Percentiles rank a stretch among this genome's conserved stretches.
Conservation (phyloP, 2,797 vertebrate genomes). For the Orestias chungarensis region DNA sequence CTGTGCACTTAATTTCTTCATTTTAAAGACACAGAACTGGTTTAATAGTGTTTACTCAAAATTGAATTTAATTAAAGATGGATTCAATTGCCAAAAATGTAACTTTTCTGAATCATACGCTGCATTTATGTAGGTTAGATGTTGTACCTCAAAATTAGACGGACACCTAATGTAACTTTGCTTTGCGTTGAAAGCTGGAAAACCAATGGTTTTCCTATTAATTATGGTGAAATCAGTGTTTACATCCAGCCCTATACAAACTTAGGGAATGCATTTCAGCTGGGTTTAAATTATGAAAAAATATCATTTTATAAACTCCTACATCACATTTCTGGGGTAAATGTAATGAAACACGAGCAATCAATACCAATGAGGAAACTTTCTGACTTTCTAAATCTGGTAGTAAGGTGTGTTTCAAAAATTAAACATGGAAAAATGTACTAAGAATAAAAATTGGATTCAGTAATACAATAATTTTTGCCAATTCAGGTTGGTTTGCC, state of each 20-base stretch:
- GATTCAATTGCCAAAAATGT: background rate
- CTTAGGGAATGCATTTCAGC: background rate
- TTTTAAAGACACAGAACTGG: background rate
- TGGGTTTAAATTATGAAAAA: background rate
- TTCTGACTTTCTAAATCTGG: background rate
- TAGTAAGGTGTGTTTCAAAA: background rate
- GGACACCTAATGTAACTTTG: no score
- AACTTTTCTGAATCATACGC: background rate
- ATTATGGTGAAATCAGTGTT: background rate
- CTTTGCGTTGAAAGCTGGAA: no score
- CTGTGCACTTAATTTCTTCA: background rate
- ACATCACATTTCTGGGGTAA: background rate
- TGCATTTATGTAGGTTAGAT: no score
- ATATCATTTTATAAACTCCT: background rate
- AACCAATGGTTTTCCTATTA: no score
- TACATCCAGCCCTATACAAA: background rate
- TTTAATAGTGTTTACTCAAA: background rate
- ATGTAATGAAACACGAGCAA: no score
- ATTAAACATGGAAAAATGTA: background rate
- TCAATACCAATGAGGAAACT: background rate
- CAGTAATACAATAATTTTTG: no score
- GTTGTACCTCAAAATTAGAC: no score
- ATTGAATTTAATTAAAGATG: background rate
- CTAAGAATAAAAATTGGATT: no score
- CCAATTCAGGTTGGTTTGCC: no score